Evolutionary conservation across 1,140 invertebrate genomes (phyloP).

Genomic region (Heliothis virescens): DNA sequence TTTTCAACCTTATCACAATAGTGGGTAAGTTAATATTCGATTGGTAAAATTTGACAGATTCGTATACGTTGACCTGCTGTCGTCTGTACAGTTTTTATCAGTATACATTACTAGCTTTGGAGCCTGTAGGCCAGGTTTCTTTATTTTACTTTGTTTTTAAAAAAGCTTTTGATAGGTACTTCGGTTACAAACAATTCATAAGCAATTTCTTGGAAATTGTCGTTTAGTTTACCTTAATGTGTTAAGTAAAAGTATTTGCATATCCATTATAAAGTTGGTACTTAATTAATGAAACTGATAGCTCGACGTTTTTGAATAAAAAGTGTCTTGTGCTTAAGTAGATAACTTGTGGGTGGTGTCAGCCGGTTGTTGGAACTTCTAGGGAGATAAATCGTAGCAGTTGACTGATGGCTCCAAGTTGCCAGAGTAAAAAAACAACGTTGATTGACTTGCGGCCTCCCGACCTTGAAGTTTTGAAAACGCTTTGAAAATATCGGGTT

Average conservation of each 20-base stretch:
- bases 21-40: no score
- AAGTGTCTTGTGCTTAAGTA: conserved; percentile 33
- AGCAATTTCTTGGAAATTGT: no score
- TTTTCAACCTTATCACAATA: no score
- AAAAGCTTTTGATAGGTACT: no score
- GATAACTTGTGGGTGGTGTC: conserved; percentile 48
- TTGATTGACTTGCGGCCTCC: conserved; percentile 40
- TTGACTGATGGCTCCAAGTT: conserved; percentile 48
- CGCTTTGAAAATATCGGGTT: neutral
- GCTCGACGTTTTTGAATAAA: conserved; percentile 24
- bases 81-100: no score
- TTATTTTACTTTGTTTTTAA: no score
- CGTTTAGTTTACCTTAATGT: no score
- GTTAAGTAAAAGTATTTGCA: neutral
- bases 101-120: no score
- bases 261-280: neutral
- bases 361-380: conserved; percentile 28
- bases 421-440: neutral
- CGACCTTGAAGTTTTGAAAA: neutral
- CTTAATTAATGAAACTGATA: neutral
- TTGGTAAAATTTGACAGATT: no score
- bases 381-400: conserved; percentile 53
- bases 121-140: no score
- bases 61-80: no score
- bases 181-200: no score